Percentiles rank a stretch among this genome's conserved stretches.
Evolutionary conservation across 2,888 invertebrate species (phyloP).

Genomic region (Bhutanitis thaidina): DNA sequence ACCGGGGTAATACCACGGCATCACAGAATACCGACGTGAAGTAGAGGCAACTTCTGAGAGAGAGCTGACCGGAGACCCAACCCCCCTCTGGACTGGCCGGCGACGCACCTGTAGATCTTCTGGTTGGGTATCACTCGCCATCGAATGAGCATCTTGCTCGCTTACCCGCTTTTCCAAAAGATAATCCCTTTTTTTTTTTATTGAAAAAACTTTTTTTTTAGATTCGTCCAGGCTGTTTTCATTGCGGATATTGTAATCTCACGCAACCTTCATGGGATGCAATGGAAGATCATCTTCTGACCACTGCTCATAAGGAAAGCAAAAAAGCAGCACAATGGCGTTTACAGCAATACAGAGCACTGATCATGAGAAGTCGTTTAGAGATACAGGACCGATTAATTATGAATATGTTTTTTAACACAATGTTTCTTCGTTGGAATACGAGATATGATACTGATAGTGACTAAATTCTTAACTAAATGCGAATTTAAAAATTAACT

Average conservation of each 20-base stretch:
- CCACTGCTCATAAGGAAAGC: constrained; percentile 27
- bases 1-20: too few relatives aligned
- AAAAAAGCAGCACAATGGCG: constrained; percentile 26
- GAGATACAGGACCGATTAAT: not conserved
- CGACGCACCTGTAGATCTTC: too few relatives aligned
- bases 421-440: not conserved
- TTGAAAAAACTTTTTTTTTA: constrained; percentile 17
- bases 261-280: constrained; percentile 21
- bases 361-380: not conserved
- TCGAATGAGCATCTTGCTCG: too few relatives aligned
- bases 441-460: not conserved
- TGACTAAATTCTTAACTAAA: too few relatives aligned
- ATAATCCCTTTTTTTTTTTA: too few relatives aligned
- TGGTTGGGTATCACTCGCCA: too few relatives aligned
- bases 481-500: too few relatives aligned
- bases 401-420: not conserved
- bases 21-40: too few relatives aligned
- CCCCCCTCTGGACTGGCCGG: too few relatives aligned
- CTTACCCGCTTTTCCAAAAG: too few relatives aligned
- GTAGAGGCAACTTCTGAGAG: too few relatives aligned
- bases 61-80: too few relatives aligned
- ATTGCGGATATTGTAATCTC: constrained; percentile 42
- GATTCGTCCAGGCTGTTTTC: constrained; percentile 29
- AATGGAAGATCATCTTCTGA: constrained; percentile 30
- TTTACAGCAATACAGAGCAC: constrained; percentile 19